Evolutionary conservation across 2,888 invertebrate species (phyloP), one percentile per base, ranked within the genome.

Genomic region (Leptogaster cylindrica): DNA sequence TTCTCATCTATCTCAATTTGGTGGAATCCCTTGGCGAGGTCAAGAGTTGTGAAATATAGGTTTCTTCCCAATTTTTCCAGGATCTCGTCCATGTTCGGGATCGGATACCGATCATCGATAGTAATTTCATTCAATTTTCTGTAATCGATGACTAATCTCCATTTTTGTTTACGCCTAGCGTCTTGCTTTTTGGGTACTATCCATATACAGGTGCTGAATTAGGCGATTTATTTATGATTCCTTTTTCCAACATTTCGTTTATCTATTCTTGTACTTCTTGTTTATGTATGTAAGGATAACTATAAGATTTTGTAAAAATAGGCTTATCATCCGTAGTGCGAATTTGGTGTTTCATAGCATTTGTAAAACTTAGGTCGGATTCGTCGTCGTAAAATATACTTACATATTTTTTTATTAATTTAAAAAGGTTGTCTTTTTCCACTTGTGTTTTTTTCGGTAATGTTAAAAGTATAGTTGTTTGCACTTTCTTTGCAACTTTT

Each of bases 31-130:
- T 70, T 67, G 0, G 68, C 68, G 2, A 71, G 25, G 55, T 75
- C 75, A 2, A 73, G 20, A 16, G 71, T 73, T 2, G 72, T 33
- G 70, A 72, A 74, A 67, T 74, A 76, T 44, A 70, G 70, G 1
- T 71, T 67, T 52, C 8, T 71, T 7, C 74, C 74, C 14, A 76
- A 23, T 63, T 73, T 71, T 18, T 73, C 74, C 12, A 76, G 20
- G 51, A 73, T 71, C 20, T 73, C 73, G 23, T 23, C 69, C 5
- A 76, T 72, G 46, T 73, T 68, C 4, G 71, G 72, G 3, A 72
- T 58, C n/a, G 73, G 73, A 61, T 72, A 74, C 33, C 48, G 66
- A 55, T 74, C 74, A 12, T 69, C 70, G 1, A 73, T 70, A 0
- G 74, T 73, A 51, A 69, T 66, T 14, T 72, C 65, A 16, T 72